Evolutionary conservation across 1,140 invertebrate genomes (phyloP).

Genomic region (Drosophila watanabei): DNA sequence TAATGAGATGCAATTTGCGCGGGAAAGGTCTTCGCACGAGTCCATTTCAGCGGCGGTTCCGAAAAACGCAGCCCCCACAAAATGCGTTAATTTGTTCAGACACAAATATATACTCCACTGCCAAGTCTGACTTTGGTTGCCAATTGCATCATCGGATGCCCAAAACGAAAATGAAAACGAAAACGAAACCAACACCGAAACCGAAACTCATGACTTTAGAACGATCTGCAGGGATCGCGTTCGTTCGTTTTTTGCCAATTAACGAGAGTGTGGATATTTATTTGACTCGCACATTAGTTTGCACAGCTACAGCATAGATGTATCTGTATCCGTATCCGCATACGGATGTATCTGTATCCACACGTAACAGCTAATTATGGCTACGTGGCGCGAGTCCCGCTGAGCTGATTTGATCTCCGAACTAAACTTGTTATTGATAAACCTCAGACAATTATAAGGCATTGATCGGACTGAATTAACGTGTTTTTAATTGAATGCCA

Average conservation of each 20-base stretch:
- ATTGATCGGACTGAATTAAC: constrained; percentile 72
- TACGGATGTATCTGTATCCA: constrained; percentile 4
- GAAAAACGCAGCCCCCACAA: constrained; percentile 22
- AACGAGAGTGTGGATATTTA: constrained; percentile 63
- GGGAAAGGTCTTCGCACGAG: constrained; percentile 28
- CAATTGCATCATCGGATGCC: constrained; percentile 53
- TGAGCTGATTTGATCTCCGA: constrained; percentile 36
- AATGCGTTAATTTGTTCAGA: constrained; percentile 30
- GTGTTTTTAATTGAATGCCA: constrained; percentile 64
- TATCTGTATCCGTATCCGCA: constrained; percentile 11
- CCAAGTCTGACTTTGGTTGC: constrained; percentile 30
- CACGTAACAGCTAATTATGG: constrained; percentile 59
- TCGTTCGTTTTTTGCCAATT: constrained; percentile 58
- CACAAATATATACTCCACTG: background rate
- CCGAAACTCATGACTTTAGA: constrained; percentile 33
- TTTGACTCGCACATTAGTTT: constrained; percentile 58
- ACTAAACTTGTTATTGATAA: constrained; percentile 58
- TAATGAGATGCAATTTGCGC: constrained; percentile 51
- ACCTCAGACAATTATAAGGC: constrained; percentile 62
- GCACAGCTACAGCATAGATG: constrained; percentile 12
- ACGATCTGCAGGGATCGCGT: constrained; percentile 29
- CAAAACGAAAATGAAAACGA: constrained; percentile 19
- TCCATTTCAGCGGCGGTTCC: constrained; percentile 11
- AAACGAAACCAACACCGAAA: constrained; percentile 10
- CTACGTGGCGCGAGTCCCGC: constrained; percentile 38